Evolutionary conservation across 2,113 vertebrate genomes (phyloP), one percentile per base, ranked within the genome.

Genomic region (Platysternon megacephalum): DNA sequence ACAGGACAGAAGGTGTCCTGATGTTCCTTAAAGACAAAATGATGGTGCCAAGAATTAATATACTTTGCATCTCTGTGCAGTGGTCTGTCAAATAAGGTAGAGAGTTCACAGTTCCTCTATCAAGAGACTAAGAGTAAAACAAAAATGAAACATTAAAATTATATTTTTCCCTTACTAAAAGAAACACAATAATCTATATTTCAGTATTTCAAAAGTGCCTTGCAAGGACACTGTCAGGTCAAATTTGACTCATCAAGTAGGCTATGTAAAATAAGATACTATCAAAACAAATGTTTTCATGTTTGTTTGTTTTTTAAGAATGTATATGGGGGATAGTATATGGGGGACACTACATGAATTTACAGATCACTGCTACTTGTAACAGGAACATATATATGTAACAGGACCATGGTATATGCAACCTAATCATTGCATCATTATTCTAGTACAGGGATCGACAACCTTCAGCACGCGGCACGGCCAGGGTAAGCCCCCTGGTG

Each of bases 141-240:
- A 79, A 88, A 95, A 44, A 89, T 95, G 85, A 90, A 88, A 93
- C 86, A 81, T 80, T 85, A 94, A 96, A 96, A 94, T 94, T 72
- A 22, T 96, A 90, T 95, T 94, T 83, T 85, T 85, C 91, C 78
- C 12, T 78, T 93, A 76, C 76, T 85, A 84, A 93, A 81, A 88
- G 74, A 79, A 22, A 56, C 5, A 1, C 0, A 55, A 61, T 94
- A 95, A 96, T 95, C 86, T 94, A 28, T 74, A 88, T 95, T 97
- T 87, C 93, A 87, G 93, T 84, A 89, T 82, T 95, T 94, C 91
- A 94, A 93, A 95, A 93, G 79, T 88, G 85, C 44, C 93, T 96
- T 97, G 35, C 80, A 89, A 94, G 65, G 82, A 90, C 35, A 21
- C 39, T 96, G 94, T 96, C 94, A 95, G 85, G 88, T 96, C 90